A percentile compares a stretch with the other conserved stretches of the same genome.
phyloP scores from a whole-genome alignment of 2,797 vertebrate genomes.

The Spinibarbus caldwelli region DNA sequence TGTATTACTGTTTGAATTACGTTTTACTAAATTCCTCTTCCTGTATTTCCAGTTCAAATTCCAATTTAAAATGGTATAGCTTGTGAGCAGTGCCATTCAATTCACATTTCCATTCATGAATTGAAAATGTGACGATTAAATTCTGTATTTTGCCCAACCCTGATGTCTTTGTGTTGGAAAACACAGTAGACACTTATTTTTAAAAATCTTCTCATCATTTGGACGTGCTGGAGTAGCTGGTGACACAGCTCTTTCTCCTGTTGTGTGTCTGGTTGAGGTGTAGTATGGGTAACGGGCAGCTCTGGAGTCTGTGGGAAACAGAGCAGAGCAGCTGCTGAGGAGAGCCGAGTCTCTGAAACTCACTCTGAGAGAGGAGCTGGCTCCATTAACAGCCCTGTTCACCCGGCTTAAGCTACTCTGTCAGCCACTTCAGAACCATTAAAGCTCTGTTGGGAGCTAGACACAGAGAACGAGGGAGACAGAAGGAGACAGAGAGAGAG shows the following conservation, averaged over 20 bases:
- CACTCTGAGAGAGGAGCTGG: constrained; percentile 47
- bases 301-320: constrained; percentile 40
- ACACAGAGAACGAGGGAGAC: constrained; percentile 37
- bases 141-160: not conserved
- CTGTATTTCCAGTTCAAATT: not conserved
- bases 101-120: not conserved
- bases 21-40: not conserved
- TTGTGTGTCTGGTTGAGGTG: constrained; percentile 17
- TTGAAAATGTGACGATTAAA: not conserved
- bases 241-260: not conserved
- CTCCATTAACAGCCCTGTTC: constrained; percentile 63
- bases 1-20: not conserved
- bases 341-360: constrained; percentile 44
- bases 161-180: not conserved
- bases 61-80: not conserved
- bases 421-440: constrained; percentile 66
- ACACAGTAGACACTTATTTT: not conserved
- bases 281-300: constrained; percentile 34
- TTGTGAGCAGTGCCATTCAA: not conserved
- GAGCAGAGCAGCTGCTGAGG: constrained; percentile 37
- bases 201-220: not conserved
- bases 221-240: not conserved
- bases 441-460: constrained; percentile 60
- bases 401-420: constrained; percentile 63
- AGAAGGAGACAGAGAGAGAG: constrained; percentile 38